These are phyloP conservation scores for Noctua janthina DNA, from an alignment of 2,888 invertebrate genomes.

Conservation along the genomic window DNA sequence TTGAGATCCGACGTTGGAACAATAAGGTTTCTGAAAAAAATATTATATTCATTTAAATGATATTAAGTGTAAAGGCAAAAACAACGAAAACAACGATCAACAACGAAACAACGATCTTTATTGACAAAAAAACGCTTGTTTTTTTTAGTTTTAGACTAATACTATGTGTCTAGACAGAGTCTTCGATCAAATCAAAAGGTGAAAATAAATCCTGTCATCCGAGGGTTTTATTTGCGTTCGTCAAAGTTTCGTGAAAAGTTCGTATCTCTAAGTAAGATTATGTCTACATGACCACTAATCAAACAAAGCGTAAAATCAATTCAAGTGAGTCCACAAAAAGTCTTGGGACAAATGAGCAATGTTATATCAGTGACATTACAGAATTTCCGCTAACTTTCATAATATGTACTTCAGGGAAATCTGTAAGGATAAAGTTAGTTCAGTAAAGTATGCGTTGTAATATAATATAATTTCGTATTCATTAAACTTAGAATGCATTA, in stretches of 20 bases:
- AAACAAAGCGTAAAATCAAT: neutral
- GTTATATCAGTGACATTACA: neutral
- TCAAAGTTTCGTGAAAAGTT: neutral
- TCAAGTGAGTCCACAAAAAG: neutral
- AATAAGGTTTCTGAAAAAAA: too few relatives aligned
- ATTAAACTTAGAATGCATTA: too few relatives aligned
- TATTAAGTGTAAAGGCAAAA: too few relatives aligned
- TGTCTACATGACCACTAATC: neutral
- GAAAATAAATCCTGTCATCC: neutral
- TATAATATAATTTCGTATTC: too few relatives aligned
- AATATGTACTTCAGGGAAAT: neutral
- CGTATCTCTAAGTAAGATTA: neutral
- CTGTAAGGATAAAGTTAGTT: neutral
- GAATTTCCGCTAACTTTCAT: neutral
- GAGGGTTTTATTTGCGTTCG: neutral
- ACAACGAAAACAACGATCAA: too few relatives aligned
- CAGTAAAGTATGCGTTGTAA: too few relatives aligned
- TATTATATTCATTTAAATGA: too few relatives aligned
- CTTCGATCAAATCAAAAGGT: neutral
- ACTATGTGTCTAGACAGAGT: neutral
- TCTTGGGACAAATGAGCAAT: neutral
- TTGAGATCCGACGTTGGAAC: too few relatives aligned
- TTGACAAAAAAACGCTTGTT: too few relatives aligned
- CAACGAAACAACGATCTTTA: too few relatives aligned
- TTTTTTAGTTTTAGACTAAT: too few relatives aligned